Evolutionary conservation across 2,888 invertebrate genomes (phyloP).

Genomic region (Cheilosia urbana): DNA sequence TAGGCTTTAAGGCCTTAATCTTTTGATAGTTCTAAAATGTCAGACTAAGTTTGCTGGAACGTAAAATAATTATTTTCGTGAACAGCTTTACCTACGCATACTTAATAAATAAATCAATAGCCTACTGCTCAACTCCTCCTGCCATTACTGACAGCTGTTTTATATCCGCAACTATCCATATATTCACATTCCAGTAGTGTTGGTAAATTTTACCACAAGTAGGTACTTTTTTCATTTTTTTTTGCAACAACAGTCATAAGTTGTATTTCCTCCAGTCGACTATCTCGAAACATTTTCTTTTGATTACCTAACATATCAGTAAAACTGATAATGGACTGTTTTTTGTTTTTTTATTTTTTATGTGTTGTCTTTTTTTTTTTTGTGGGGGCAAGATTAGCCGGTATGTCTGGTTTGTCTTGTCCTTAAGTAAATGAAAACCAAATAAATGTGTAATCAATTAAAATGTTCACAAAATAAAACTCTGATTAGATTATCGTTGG

Average conservation of each 20-base stretch:
- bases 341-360: neutral
- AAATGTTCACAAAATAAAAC: conserved; percentile 19
- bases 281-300: conserved; percentile 53
- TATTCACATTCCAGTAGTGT: conserved; percentile 32
- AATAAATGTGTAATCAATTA: conserved; percentile 53
- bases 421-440: conserved; percentile 48
- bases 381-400: conserved; percentile 49
- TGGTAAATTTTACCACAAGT: conserved; percentile 18
- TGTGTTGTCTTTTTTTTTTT: neutral
- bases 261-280: conserved; percentile 29
- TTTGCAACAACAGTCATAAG: conserved; percentile 5
- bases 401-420: conserved; percentile 66
- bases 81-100: conserved; percentile 1
- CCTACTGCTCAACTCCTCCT: conserved; percentile 12
- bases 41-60: neutral
- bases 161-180: neutral
- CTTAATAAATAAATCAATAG: conserved; percentile 6
- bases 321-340: conserved; percentile 47
- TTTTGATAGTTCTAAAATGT: neutral
- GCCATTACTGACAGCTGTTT: conserved; percentile 40
- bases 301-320: conserved; percentile 68
- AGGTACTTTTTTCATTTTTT: conserved; percentile 36
- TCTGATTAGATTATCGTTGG: conserved; percentile 3
- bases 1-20: neutral
- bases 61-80: neutral